These are phyloP conservation scores for Drosophila sechellia DNA, from an alignment of 1,140 invertebrate species.

Conservation along the genomic window DNA sequence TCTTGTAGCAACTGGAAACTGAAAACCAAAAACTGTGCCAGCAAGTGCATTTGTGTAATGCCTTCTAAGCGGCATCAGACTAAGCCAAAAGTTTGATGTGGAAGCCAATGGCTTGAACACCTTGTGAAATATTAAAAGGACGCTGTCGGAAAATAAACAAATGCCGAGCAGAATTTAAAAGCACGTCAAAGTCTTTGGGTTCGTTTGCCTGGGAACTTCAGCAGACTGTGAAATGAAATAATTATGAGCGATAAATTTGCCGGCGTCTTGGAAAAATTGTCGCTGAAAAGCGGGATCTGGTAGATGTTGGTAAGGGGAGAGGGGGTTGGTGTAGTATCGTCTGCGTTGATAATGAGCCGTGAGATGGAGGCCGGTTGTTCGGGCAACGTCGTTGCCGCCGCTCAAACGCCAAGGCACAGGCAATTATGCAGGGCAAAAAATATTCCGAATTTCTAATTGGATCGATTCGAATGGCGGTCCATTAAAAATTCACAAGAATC, in stretches of 20 bases:
- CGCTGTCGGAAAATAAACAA: conserved; percentile 31
- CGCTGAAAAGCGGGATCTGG: conserved; percentile 30
- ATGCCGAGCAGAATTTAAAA: conserved; percentile 41
- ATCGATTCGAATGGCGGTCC: conserved; percentile 62
- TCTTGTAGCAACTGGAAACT: conserved; percentile 32
- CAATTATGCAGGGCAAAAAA: conserved; percentile 58
- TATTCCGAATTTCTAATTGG: conserved; percentile 69
- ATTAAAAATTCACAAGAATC: conserved; percentile 74
- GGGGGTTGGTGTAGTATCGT: too few relatives aligned
- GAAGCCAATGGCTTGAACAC: conserved; percentile 55
- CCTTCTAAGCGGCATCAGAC: conserved; percentile 70
- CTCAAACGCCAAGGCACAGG: conserved; percentile 11
- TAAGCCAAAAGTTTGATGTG: conserved; percentile 42
- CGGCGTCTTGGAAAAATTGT: conserved; percentile 63
- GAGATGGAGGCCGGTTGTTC: conserved; percentile 45
- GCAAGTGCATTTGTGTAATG: conserved; percentile 72
- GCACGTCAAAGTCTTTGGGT: conserved; percentile 40
- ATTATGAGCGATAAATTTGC: conserved; percentile 79
- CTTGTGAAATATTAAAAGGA: conserved; percentile 45
- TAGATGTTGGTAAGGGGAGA: neutral
- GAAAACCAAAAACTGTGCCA: conserved; percentile 60
- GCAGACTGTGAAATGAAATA: conserved; percentile 82
- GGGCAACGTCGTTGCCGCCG: conserved; percentile 45
- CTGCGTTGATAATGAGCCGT: conserved; percentile 64
- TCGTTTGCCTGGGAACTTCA: conserved; percentile 77